phyloP scores from a whole-genome alignment of 1,140 invertebrate species.

The fruit fly (Drosophila melanogaster) region DNA sequence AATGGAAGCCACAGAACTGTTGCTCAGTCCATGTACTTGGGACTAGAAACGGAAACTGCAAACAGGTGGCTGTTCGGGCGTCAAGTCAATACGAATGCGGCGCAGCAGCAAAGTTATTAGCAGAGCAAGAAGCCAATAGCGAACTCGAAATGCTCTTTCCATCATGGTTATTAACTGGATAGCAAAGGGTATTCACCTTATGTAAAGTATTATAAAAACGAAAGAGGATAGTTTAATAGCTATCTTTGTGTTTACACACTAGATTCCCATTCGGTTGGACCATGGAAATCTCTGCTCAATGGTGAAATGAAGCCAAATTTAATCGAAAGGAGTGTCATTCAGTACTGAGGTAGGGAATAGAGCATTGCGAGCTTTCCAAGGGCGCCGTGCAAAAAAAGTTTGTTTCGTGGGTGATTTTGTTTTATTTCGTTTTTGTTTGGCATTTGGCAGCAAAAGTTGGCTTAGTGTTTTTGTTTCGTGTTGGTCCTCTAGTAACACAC shows the following conservation, averaged over 20 bases:
- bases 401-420: constrained; percentile 21
- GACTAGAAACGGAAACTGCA: constrained; percentile 20
- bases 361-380: constrained; percentile 22
- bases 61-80: constrained; percentile 7
- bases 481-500: constrained; percentile 51
- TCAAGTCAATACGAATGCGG: constrained; percentile 14
- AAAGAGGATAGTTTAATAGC: too few relatives aligned
- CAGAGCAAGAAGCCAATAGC: constrained; percentile 2
- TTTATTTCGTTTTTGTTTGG: constrained; percentile 19
- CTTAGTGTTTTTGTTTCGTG: constrained; percentile 23
- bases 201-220: neutral
- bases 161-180: neutral
- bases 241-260: too few relatives aligned
- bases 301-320: neutral
- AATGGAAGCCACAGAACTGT: constrained; percentile 8
- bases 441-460: constrained; percentile 15
- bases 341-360: neutral
- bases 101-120: constrained; percentile 1
- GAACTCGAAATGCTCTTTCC: constrained; percentile 26
- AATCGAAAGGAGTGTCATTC: neutral
- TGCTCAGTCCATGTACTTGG: neutral
- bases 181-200: neutral
- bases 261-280: neutral
- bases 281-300: neutral
- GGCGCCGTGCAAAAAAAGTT: constrained; percentile 6